Base-by-base conservation (phyloP, 2,113 vertebrate species). In the Colius striatus region DNA sequence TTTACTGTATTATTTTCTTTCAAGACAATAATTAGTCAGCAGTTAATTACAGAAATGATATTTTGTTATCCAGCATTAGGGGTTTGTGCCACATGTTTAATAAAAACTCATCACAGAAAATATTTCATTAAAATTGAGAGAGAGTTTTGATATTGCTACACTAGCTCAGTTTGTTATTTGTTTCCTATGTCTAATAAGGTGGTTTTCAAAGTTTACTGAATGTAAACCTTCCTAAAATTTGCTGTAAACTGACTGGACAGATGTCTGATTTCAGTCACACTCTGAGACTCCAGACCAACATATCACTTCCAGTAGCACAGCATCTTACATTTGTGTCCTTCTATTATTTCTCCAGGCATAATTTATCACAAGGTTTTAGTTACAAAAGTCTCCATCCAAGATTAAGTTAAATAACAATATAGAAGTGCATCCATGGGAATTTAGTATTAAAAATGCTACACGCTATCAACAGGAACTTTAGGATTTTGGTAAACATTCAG, bases 401-500 rank as follows among this genome's bases (percentile, higher is more conserved):
- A 95, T 95, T 93, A 60, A 93, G 82, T 92, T 94, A 95, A 90
- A 94, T 62, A 54, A 90, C 65, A 90, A 80, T 87, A 87, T 62
- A 51, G 60, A 94, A 92, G 66, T 45, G 22, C 66, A 84, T 38
- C 70, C 82, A 92, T n/a, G 93, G 47, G 16, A 36, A 93, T 72
- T 95, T 93, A 94, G 72, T 61, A 90, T 55, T 94, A 86, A 75
- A 96, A 92, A 63, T 87, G 80, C 16, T 55, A 53, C 57, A 57
- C 19, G n/a, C 30, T 94, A 80, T 63, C 89, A 89, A 79, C 34
- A 96, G 87, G 81, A 96, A 92, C 90, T 92, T 95, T 96, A 96
- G 78, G 91, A 96, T 95, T 86, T 96, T 96, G 89, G 79, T 73
- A 86, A 88, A 88, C 87, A 65, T 92, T 90, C 84, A 93, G 91